phyloP scores from a whole-genome alignment of 1,140 invertebrate species.

The Diabrotica undecimpunctata region DNA sequence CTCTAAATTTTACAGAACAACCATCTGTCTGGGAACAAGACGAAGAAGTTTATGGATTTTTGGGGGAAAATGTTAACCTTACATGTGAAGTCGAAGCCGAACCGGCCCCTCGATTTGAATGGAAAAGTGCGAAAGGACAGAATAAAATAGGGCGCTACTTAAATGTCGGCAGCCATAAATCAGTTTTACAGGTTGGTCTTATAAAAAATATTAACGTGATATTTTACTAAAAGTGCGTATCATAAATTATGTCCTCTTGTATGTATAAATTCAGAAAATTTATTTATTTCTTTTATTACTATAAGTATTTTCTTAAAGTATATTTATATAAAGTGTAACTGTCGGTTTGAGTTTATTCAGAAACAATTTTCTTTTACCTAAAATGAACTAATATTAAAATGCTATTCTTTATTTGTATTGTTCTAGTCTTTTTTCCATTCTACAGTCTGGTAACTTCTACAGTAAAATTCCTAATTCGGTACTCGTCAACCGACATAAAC shows the following conservation, averaged over 20 bases:
- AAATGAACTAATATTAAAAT: too few species aligned
- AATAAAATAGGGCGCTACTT: constrained; percentile 33
- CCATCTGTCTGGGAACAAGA: constrained; percentile 26
- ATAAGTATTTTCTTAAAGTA: too few species aligned
- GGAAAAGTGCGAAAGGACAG: constrained; percentile 44
- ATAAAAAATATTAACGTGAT: not conserved
- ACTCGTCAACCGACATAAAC: too few species aligned
- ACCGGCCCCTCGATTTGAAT: constrained; percentile 55
- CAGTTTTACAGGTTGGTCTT: constrained; percentile 28
- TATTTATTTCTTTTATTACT: too few species aligned
- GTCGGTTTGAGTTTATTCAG: too few species aligned
- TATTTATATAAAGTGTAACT: too few species aligned
- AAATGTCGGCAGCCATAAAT: constrained; percentile 22
- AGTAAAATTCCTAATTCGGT: too few species aligned
- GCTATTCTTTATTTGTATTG: too few species aligned
- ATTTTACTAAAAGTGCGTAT: not conserved
- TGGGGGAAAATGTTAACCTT: constrained; percentile 53
- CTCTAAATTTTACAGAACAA: not conserved
- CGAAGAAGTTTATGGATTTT: constrained; percentile 34
- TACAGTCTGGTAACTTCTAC: too few species aligned
- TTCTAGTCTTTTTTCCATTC: too few species aligned
- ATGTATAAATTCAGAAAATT: too few species aligned
- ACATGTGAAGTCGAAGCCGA: constrained; percentile 56
- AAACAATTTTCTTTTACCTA: too few species aligned
- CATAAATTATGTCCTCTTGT: not conserved